Base-by-base conservation (phyloP, 1,140 invertebrate species). In the Caenorhabditis briggsae region DNA sequence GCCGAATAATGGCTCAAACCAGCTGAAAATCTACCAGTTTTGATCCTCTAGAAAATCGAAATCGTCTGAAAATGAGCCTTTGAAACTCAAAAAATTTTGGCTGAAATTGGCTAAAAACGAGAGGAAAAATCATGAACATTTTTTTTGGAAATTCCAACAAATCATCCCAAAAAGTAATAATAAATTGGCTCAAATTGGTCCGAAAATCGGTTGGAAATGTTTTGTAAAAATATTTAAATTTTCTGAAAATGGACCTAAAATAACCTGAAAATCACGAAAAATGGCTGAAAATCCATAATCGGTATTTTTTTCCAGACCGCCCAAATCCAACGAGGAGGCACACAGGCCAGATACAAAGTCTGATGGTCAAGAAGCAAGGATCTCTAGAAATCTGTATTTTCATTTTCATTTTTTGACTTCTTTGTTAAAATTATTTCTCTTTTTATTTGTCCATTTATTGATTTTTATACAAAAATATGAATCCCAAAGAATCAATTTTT, bases 341-440 rank as follows among this genome's bases (percentile, higher is more conserved):
- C 65, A 11, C 61, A 74, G 18, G 64, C 84, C 23, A 46, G 84
- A 33, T 85, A 85, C 53, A 70, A 61, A n/a, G 61, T 85, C 20
- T 74, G 50, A 23, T 33, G 33, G 3, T 33, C 33, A 33, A 33
- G 33, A 33, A 33, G 33, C 33, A 33, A 33, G 33, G 33, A 33
- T 33, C 33, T 33, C 33, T 33, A 33, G 33, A 33, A 33, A 33
- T 33, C 33, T 33, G 3, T 33, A 2, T 33, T 33, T 33, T 33
- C 33, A 33, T 2, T 33, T 33, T 33, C 33, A 33, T 33, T 33
- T 33, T 33, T 2, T 2, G 33, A 33, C 1, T 33, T 33, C 3
- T 33, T 3, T 33, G 33, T 33, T 33, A 33, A 33, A 33, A 33
- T 33, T 33, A 33, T 33, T 3, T 33, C 3, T 33, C 33, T 33